These are phyloP conservation scores for Peromyscus melanophrys DNA, from an alignment of 2,797 vertebrate species.

Conservation along the genomic window DNA sequence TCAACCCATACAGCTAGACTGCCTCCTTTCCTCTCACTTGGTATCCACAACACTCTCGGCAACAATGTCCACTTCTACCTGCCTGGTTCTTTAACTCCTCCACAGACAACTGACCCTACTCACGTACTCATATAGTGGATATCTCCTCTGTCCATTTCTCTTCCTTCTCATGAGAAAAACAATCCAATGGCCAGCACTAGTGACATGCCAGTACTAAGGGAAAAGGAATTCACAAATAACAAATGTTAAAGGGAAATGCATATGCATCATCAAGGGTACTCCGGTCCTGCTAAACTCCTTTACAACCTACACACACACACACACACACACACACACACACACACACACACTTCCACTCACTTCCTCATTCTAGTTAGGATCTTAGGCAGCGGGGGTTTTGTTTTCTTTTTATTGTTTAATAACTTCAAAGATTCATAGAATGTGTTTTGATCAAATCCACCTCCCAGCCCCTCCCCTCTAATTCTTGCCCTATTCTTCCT, in stretches of 20 bases:
- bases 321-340: too few species aligned
- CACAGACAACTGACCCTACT: not conserved
- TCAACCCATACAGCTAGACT: not conserved
- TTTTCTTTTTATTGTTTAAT: not conserved
- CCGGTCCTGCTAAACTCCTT: not conserved
- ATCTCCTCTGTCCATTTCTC: not conserved
- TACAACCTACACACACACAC: not conserved
- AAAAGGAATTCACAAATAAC: constrained; percentile 18
- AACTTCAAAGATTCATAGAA: not conserved
- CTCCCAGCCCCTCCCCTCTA: not conserved
- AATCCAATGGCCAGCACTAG: not conserved
- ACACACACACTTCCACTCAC: not conserved
- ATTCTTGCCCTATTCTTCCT: not conserved
- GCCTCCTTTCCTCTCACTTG: not conserved
- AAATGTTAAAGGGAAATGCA: constrained; percentile 13
- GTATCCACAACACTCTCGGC: not conserved
- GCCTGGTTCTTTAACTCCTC: not conserved
- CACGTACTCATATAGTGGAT: not conserved
- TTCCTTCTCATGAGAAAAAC: not conserved
- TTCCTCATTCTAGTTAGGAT: not conserved
- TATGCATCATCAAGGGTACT: not conserved
- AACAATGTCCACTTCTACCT: not conserved
- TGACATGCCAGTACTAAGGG: not conserved
- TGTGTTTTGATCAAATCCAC: not conserved
- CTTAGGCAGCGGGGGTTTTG: not conserved